Evolutionary conservation across 1,140 invertebrate genomes (phyloP), one percentile per base, ranked within the genome.

Genomic region (Proctacanthus coquilletti): DNA sequence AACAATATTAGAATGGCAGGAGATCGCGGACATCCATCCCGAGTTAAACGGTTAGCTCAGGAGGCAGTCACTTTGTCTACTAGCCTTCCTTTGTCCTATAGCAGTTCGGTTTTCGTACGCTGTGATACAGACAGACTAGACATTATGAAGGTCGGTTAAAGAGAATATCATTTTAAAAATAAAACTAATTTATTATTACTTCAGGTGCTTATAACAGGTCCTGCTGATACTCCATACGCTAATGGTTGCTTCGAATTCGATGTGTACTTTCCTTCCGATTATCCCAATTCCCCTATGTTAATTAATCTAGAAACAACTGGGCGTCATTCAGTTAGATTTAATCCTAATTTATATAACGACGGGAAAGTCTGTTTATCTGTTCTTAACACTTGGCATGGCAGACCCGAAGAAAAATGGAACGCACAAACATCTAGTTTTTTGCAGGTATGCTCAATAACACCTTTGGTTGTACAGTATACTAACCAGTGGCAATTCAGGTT

Each of bases 351-450:
- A 17, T 96, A 96, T 63, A 89, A 92, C 65, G 89, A 95, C 65
- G 91, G 92, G 34, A 94, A 94, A 71, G 91, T 96, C 35, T 95
- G 92, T 61, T 75, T 96, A 46, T 93, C 87, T 46, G 84, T 96
- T 40, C 65, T 96, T 17, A 95, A 95, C 60, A 97, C 93, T 0
- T 97, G 93, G 93, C 91, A 97, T 62, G 93, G 92, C 4, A 68
- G 91, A 40, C 92, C 91, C n/a, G 93, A 96, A 62, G 93, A 97
- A 59, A 93, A 95, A 65, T 97, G 93, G 93, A 96, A 94, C 64
- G 83, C 91, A 29, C 85, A 91, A 54, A 94, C 89, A 0, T 95
- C 89, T 32, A 95, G 88, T 63, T 93, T 96, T 54, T 67, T 97
- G 36, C 89, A 95, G 72, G 84, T 83, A 51, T 11, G 9, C 18